These are phyloP conservation scores for Pseudochaenichthys georgianus DNA, from an alignment of 2,797 vertebrate genomes.

Conservation along the genomic window DNA sequence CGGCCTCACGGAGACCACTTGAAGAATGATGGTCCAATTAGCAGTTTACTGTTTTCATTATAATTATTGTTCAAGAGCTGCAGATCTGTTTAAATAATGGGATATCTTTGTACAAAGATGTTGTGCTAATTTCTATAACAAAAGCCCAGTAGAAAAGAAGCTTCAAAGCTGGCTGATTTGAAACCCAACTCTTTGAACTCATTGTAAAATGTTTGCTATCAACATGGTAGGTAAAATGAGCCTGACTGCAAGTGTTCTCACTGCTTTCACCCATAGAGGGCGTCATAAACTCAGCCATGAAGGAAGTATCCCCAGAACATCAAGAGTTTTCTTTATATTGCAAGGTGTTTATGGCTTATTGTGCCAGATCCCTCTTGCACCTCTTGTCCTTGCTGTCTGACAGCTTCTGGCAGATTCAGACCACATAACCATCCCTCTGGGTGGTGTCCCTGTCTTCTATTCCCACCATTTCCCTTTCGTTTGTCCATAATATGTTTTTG, in stretches of 20 bases:
- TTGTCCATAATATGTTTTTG: conserved; percentile 37
- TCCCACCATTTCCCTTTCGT: conserved; percentile 32
- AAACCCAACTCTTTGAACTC: conserved; percentile 15
- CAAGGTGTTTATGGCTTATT: conserved; percentile 13
- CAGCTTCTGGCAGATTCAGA: conserved; percentile 17
- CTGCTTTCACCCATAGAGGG: conserved; percentile 70
- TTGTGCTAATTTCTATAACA: conserved; percentile 7
- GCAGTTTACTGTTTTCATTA: conserved; percentile 44
- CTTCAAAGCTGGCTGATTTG: conserved; percentile 16
- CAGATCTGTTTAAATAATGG: conserved; percentile 33
- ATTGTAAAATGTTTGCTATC: conserved; percentile 14
- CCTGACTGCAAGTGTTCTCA: background rate
- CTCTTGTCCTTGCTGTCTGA: conserved; percentile 25
- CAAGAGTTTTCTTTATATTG: conserved; percentile 1
- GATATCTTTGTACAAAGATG: conserved; percentile 24
- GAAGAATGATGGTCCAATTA: conserved; percentile 54
- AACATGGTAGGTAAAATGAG: background rate
- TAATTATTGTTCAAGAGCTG: conserved; percentile 46
- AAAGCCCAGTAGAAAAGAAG: conserved; percentile 1
- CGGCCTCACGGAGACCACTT: conserved; percentile 49
- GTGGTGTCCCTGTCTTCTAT: background rate
- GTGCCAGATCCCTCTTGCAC: conserved; percentile 31
- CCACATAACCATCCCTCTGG: conserved; percentile 14
- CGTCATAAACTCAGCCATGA: conserved; percentile 47
- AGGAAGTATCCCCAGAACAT: background rate